Evolutionary conservation across 1,140 invertebrate genomes (phyloP), one percentile per base, ranked within the genome.

Genomic region (Bombus soroeensis): DNA sequence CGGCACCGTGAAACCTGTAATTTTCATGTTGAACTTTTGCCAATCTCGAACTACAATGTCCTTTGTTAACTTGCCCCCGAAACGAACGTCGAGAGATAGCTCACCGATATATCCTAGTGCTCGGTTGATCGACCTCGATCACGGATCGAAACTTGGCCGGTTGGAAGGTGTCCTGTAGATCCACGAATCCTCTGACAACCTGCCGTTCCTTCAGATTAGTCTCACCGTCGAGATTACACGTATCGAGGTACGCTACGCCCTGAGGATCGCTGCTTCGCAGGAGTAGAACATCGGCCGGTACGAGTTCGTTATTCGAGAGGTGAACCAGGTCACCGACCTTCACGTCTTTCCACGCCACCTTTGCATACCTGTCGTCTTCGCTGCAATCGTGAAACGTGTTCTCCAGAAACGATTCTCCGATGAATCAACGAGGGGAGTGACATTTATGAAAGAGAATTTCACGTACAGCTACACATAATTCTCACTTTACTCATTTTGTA

Each of bases 191-290:
- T 76, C 96, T 95, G 25, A 97, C 97, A 2, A 98, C 97, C 95
- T 99, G 97, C 92, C 99, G 96, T 91, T 99, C 98, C 95, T 99
- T 99, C 71, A 99, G 96, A 96, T 99, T 99, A n/a, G 98, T 99
- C 96, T 99, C 99, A 22, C 99, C 99, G 94, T 99, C 99, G 89
- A 99, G 96, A 96, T 99, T 99, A 87, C 98, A 98, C 3, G 99
- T 99, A 95, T 99, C 97, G 93, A 99, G 97, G 95, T 99, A 99
- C 94, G 99, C 99, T 90, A 99, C 97, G 47, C 99, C 99, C 92
- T 98, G 97, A 8, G 98, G 97, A 95, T 99, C 99, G 93, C 98
- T 99, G 70, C 98, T 98, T 86, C 97, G 96, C 59, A 99, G 95
- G 39, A 99, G 94, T 43, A 99, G 95, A 91, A 99, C 97, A 94